Evolutionary conservation across 2,113 vertebrate species (phyloP).

Genomic region (Psittacara wagleri): DNA sequence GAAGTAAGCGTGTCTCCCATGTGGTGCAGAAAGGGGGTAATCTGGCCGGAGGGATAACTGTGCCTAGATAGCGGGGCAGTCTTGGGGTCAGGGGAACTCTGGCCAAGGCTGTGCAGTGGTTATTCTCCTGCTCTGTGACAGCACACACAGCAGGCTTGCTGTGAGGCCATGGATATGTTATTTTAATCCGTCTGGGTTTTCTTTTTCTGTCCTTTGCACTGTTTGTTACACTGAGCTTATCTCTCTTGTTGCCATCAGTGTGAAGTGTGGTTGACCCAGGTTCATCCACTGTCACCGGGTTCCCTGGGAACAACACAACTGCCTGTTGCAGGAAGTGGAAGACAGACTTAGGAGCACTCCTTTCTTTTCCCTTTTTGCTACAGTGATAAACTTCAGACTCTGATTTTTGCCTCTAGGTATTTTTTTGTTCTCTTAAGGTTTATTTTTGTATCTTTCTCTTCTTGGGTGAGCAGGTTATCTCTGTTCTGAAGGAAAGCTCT

Average conservation of each 20-base stretch:
- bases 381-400: neutral
- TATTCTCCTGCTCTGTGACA: neutral
- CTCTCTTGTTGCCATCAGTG: neutral
- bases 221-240: neutral
- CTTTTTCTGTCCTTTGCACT: neutral
- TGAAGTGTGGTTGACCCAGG: neutral
- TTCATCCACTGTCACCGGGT: neutral
- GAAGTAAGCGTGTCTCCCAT: neutral
- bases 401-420: neutral
- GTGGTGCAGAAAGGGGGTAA: neutral
- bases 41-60: neutral
- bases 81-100: accelerated
- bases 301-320: neutral
- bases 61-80: neutral
- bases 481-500: neutral
- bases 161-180: neutral
- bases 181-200: neutral
- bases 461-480: neutral
- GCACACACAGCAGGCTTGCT: neutral
- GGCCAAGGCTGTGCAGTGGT: neutral
- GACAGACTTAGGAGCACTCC: neutral
- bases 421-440: neutral
- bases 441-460: neutral
- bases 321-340: neutral
- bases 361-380: neutral